Percentiles rank a stretch among this genome's conserved stretches.
Conservation (phyloP, 2,113 vertebrate genomes). For the Alces alces region DNA sequence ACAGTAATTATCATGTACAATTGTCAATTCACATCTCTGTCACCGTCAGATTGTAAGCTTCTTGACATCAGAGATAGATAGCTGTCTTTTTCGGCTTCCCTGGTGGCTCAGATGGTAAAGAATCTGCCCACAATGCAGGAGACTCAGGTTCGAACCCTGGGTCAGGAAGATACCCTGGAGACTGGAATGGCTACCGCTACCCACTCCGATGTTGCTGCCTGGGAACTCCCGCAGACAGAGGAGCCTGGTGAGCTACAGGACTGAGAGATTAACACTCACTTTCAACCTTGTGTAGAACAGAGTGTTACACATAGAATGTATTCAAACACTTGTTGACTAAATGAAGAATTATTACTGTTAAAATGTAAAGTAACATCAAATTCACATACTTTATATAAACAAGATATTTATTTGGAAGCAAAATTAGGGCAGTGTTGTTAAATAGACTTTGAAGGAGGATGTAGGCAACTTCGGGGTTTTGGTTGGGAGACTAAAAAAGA, state of each 20-base stretch:
- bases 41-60: background rate
- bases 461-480: background rate
- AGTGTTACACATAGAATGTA: background rate
- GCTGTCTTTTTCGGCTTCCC: background rate
- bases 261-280: background rate
- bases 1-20: background rate
- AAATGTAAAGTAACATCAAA: background rate
- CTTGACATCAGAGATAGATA: background rate
- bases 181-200: background rate
- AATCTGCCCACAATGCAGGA: background rate
- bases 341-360: background rate
- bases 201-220: background rate
- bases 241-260: background rate
- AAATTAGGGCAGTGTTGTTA: background rate
- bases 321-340: constrained; percentile 8
- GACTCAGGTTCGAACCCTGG: background rate
- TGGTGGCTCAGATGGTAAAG: background rate
- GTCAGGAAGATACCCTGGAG: background rate
- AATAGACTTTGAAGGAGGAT: background rate
- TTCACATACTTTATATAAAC: background rate
- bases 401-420: constrained; percentile 15
- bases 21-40: background rate
- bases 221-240: background rate
- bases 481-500: background rate
- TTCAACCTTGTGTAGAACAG: background rate